Conservation (phyloP, 1,140 invertebrate species). For the Acromyrmex charruanus region DNA sequence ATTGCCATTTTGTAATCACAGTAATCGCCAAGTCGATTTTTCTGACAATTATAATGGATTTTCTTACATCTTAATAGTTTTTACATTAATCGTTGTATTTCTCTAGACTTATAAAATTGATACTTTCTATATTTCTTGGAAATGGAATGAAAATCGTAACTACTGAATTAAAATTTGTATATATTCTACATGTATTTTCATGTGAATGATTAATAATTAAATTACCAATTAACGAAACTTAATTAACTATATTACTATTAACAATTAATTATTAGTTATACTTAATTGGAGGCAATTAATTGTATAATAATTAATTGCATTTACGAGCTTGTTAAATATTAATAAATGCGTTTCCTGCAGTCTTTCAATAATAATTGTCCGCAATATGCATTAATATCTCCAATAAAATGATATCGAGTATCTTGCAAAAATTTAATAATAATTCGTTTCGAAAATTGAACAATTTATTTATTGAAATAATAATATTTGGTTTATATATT, state of each 20-base stretch:
- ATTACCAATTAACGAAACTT: background rate
- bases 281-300: too few relatives aligned
- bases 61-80: background rate
- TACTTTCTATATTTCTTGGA: background rate
- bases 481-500: background rate
- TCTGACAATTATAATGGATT: background rate
- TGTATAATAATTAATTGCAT: background rate
- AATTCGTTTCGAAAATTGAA: background rate
- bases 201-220: background rate
- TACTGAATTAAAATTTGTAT: background rate
- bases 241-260: too few relatives aligned
- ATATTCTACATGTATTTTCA: background rate
- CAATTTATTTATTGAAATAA: background rate
- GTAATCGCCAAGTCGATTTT: background rate
- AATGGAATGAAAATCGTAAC: background rate
- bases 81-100: background rate
- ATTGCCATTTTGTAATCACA: background rate
- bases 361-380: background rate
- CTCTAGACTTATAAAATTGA: background rate
- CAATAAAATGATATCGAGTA: background rate
- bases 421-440: background rate
- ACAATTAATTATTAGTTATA: too few relatives aligned
- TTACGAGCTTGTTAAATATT: conserved; percentile 8
- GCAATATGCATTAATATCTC: background rate
- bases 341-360: background rate